A percentile compares a stretch with the other conserved stretches of the same genome.
Conservation (phyloP, 2,888 invertebrate genomes). For the Nyleta sp. region DNA sequence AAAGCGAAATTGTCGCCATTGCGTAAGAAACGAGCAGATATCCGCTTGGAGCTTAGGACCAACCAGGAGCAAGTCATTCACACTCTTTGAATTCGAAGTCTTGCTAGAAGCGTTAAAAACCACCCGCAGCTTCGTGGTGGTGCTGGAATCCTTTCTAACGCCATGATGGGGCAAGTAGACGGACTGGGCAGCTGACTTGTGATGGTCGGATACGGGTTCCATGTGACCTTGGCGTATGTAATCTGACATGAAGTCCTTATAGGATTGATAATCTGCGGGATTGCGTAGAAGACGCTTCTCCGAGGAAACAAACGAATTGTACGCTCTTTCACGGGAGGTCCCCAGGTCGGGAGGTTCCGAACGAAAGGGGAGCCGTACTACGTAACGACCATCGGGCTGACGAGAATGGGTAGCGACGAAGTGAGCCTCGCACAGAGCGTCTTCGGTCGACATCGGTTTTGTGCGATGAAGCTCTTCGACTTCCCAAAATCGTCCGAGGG, state of each 20-base stretch:
- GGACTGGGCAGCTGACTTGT: too few species aligned
- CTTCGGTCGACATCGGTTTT: not conserved
- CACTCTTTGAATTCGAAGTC: not conserved
- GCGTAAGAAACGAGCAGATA: not conserved
- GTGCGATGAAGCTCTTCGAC: not conserved
- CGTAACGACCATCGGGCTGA: not conserved
- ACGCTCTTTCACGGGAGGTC: not conserved
- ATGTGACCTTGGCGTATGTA: not conserved
- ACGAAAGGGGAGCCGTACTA: slow-evolving; percentile 1
- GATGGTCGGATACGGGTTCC: not conserved
- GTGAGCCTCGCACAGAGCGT: not conserved
- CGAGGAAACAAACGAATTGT: not conserved
- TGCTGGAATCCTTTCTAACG: not conserved
- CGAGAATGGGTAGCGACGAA: not conserved
- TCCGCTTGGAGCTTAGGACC: slow-evolving; percentile 3
- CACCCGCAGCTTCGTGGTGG: not conserved
- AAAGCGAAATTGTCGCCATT: not conserved
- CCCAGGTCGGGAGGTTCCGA: not conserved
- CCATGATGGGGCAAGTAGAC: slow-evolving; percentile 15
- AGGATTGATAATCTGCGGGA: not conserved
- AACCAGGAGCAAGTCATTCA: not conserved
- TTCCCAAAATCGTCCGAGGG: not conserved
- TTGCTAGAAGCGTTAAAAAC: slow-evolving; percentile 3
- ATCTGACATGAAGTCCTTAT: not conserved
- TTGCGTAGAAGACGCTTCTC: not conserved